Evolutionary conservation across 2,113 vertebrate species (phyloP), one percentile per base, ranked within the genome.

Genomic region (Myotis davidii): DNA sequence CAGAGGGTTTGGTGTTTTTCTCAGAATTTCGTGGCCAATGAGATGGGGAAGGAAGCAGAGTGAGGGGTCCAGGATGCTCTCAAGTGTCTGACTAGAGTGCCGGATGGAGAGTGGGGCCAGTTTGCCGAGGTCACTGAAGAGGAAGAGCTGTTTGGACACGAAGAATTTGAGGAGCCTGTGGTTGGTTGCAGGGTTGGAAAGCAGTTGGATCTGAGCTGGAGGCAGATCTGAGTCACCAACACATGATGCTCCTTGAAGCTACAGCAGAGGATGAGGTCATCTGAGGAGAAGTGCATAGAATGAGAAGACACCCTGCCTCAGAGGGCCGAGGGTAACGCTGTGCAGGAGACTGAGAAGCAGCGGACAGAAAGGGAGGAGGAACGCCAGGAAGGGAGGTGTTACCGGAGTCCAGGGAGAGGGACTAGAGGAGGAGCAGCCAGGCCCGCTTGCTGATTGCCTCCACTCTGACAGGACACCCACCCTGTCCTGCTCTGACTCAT

Each of bases 401-500:
- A 6, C 9, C n/a, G 13, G 64, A n/a, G 23, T 42, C 21, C 7
- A 65, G 65, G 59, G n/a, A 45, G 54, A 76, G 45, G 56, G 29
- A 18, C 48, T 45, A 59, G 67, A 56, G 37, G 7, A n/a, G 83
- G 86, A 48, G 61, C 11, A 39, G 34, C 70, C 50, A 42, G 70
- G 32, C 27, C 48, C 16, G 2, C 65, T 56, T 6, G 83, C 65
- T 39, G 37, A 18, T 13, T 67, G 42, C 32, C 54, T 27, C 0
- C 1, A 42, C 76, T 77, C 23, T 52, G 48, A 21, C 74, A 52
- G 56, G 77, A 48, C 11, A 25, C 39, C 6, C 5, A 29, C 32
- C 52, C 27, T 83, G 12, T 18, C 94, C 61, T 74, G 72, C 81
- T 78, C 45, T 97, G 78, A 94, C 64, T 27, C 20, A 92, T 78